A percentile compares a stretch with the other conserved stretches of the same genome.
Conservation (phyloP, 2,888 invertebrate genomes). For the Fragum whitleyi region DNA sequence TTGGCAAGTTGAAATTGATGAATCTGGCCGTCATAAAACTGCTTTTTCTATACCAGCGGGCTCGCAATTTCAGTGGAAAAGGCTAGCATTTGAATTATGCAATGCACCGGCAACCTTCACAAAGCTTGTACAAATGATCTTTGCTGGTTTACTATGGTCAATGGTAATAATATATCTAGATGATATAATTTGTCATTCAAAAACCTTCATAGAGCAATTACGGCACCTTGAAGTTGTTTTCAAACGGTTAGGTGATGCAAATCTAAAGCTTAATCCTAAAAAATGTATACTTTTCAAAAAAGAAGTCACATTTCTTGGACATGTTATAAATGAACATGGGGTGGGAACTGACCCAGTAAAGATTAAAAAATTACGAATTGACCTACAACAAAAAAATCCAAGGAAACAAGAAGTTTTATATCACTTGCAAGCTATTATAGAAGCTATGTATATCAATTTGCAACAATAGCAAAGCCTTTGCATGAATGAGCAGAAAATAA, state of each 20-base stretch:
- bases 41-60: conserved; percentile 52
- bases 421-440: conserved; percentile 42
- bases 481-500: conserved; percentile 40
- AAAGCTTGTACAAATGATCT: conserved; percentile 54
- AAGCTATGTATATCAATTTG: conserved; percentile 39
- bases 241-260: conserved; percentile 41
- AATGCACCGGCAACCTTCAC: conserved; percentile 48
- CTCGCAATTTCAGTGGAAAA: conserved; percentile 53
- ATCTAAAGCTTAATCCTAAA: conserved; percentile 52
- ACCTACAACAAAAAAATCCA: conserved; percentile 27
- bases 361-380: conserved; percentile 29
- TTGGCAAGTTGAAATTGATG: conserved; percentile 55
- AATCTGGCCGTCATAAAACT: conserved; percentile 45
- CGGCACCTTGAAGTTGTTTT: conserved; percentile 44
- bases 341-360: conserved; percentile 46
- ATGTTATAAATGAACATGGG: conserved; percentile 38
- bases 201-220: conserved; percentile 42
- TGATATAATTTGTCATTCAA: conserved; percentile 45
- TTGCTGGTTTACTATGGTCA: conserved; percentile 49
- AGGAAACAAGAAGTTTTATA: conserved; percentile 42
- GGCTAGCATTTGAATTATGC: conserved; percentile 56
- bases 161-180: conserved; percentile 49
- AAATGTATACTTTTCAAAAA: conserved; percentile 46
- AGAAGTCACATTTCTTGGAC: conserved; percentile 43
- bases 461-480: conserved; percentile 40